These are phyloP conservation scores for Uloborus plumipes DNA, from an alignment of 2,888 invertebrate genomes.

Conservation along the genomic window DNA sequence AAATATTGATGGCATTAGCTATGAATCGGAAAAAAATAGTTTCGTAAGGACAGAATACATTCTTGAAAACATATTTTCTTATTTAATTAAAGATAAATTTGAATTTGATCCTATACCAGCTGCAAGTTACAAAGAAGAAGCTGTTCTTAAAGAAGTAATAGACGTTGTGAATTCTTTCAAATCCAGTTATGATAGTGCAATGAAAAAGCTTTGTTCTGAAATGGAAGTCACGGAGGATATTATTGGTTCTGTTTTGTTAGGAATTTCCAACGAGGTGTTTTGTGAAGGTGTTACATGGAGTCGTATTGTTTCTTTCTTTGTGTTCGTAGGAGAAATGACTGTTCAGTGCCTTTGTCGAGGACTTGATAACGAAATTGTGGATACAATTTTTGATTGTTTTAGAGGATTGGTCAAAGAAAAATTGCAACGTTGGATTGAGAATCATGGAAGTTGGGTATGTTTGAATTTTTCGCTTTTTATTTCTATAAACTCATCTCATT, in stretches of 20 bases:
- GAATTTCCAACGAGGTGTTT: conserved; percentile 51
- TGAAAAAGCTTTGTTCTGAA: conserved; percentile 18
- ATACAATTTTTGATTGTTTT: conserved; percentile 35
- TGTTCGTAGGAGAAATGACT: conserved; percentile 43
- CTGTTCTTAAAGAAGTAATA: conserved; percentile 9
- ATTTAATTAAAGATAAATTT: conserved; percentile 13
- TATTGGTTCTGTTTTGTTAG: conserved; percentile 10
- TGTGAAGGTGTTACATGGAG: conserved; percentile 58
- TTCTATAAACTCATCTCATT: neutral
- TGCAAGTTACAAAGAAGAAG: conserved; percentile 27
- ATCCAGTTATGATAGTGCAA: neutral
- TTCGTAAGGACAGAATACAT: conserved; percentile 49
- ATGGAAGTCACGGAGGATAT: conserved; percentile 22
- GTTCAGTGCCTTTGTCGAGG: neutral
- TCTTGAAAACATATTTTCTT: conserved; percentile 37
- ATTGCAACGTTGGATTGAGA: conserved; percentile 29
- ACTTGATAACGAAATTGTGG: conserved; percentile 1
- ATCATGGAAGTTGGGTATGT: conserved; percentile 59
- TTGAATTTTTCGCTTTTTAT: neutral
- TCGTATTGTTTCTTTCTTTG: conserved; percentile 35
- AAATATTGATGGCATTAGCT: conserved; percentile 7
- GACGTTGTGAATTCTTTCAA: conserved; percentile 31
- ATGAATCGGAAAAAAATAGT: neutral
- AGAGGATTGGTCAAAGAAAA: conserved; percentile 31
- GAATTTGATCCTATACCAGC: conserved; percentile 24